These are phyloP conservation scores for Lytechinus variegatus DNA, from an alignment of 35 echinoderm and acorn worm genomes.

Conservation along the genomic window DNA sequence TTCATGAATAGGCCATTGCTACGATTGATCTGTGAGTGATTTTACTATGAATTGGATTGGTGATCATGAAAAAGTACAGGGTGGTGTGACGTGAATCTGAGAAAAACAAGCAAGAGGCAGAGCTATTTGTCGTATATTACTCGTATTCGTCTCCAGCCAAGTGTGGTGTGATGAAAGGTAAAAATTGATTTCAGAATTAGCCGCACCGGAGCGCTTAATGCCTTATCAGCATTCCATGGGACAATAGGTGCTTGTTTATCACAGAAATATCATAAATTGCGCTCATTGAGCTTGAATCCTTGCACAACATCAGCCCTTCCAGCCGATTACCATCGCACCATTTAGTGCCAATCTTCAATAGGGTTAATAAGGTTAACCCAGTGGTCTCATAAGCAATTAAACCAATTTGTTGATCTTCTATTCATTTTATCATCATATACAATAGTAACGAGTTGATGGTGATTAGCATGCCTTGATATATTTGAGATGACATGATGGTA, in stretches of 20 bases:
- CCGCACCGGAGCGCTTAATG: conserved; percentile 32
- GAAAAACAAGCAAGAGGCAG: conserved; percentile 36
- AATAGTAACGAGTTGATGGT: background rate
- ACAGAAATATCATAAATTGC: background rate
- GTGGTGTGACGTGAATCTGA: background rate
- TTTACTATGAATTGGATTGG: background rate
- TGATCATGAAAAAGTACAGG: conserved; percentile 1
- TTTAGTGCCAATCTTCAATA: background rate
- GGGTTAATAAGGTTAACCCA: background rate
- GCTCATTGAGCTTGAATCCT: background rate
- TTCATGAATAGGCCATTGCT: background rate
- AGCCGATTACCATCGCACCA: background rate
- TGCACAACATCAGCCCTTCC: background rate
- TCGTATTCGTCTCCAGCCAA: background rate
- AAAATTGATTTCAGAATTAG: conserved; percentile 40
- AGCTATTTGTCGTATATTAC: background rate
- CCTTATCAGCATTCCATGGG: conserved; percentile 28
- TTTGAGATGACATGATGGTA: background rate
- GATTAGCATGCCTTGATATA: background rate
- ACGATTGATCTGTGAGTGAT: background rate
- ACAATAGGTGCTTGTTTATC: conserved; percentile 42
- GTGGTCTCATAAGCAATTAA: background rate
- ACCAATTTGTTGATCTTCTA: background rate
- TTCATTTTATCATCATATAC: background rate
- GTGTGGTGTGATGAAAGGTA: background rate